A percentile compares a stretch with the other conserved stretches of the same genome.
Evolutionary conservation across 2,888 invertebrate species (phyloP).

Genomic region (Volucella inflata): DNA sequence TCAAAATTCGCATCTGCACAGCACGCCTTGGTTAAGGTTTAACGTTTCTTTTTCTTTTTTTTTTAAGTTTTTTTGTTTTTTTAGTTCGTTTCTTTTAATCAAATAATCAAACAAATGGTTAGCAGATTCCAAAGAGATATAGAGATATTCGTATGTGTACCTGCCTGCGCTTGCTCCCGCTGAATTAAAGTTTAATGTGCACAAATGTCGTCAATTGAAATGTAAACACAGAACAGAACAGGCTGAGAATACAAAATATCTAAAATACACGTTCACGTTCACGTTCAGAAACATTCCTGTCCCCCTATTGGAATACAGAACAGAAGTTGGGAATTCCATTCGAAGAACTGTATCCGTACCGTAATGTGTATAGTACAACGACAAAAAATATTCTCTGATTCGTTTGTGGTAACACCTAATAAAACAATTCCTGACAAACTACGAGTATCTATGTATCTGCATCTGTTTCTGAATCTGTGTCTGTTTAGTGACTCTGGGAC

Average conservation of each 20-base stretch:
- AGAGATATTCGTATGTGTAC: no score
- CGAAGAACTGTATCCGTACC: neutral
- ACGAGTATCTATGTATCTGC: neutral
- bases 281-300: slow-evolving; percentile 50
- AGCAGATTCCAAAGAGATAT: slow-evolving; percentile 44
- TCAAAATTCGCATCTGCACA: slow-evolving; percentile 60
- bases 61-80: neutral
- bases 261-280: slow-evolving; percentile 36
- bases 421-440: slow-evolving; percentile 60
- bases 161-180: slow-evolving; percentile 5
- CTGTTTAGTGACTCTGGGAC: neutral
- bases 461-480: neutral
- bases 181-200: slow-evolving; percentile 20
- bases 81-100: slow-evolving; percentile 32
- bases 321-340: slow-evolving; percentile 67
- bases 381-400: slow-evolving; percentile 1
- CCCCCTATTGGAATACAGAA: slow-evolving; percentile 39
- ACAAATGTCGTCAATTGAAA: slow-evolving; percentile 72
- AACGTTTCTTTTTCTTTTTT: neutral
- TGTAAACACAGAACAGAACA: slow-evolving; percentile 69
- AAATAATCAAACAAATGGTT: slow-evolving; percentile 60
- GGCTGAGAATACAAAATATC: slow-evolving; percentile 41
- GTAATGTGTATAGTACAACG: neutral
- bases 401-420: slow-evolving; percentile 57
- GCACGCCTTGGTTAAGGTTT: slow-evolving; percentile 33